These are phyloP conservation scores for Rhizoglyphus robini DNA, from an alignment of 1,140 invertebrate species.

Conservation along the genomic window DNA sequence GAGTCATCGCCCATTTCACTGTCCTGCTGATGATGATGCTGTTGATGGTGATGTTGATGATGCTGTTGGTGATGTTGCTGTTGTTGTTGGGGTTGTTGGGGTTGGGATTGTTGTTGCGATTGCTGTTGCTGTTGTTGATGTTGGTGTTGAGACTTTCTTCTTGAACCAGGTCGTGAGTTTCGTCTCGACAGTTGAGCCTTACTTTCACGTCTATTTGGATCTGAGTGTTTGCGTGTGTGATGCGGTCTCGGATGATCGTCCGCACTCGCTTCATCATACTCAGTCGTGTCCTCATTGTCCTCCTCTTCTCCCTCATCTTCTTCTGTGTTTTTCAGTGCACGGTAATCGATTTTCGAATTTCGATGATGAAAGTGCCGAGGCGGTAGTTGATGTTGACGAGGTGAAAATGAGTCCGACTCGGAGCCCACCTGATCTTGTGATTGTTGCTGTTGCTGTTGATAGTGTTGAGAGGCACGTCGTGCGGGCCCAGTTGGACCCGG, in stretches of 20 bases:
- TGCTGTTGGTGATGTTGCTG: background rate
- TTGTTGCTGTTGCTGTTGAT: background rate
- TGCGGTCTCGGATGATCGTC: background rate
- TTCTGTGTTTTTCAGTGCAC: background rate
- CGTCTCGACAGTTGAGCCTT: background rate
- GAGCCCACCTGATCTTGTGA: background rate
- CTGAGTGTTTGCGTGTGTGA: too few species aligned
- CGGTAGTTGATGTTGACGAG: background rate
- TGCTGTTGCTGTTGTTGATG: background rate
- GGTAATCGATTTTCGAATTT: slow-evolving; percentile 9
- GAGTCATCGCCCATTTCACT: background rate
- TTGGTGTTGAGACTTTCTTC: background rate
- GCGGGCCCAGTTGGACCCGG: background rate
- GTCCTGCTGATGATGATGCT: background rate
- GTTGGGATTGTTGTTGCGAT: background rate
- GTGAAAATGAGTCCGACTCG: slow-evolving; percentile 1
- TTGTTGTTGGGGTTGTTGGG: background rate
- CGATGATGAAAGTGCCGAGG: slow-evolving; percentile 5
- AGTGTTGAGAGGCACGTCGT: background rate
- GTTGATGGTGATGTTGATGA: background rate
- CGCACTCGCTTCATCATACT: background rate
- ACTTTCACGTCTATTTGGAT: background rate
- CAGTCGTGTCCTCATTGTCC: background rate
- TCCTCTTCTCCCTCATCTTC: background rate
- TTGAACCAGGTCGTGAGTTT: background rate